Percentiles rank a stretch among this genome's conserved stretches.
Conservation (phyloP, 2,888 invertebrate genomes). For the Micropterix aruncella region DNA sequence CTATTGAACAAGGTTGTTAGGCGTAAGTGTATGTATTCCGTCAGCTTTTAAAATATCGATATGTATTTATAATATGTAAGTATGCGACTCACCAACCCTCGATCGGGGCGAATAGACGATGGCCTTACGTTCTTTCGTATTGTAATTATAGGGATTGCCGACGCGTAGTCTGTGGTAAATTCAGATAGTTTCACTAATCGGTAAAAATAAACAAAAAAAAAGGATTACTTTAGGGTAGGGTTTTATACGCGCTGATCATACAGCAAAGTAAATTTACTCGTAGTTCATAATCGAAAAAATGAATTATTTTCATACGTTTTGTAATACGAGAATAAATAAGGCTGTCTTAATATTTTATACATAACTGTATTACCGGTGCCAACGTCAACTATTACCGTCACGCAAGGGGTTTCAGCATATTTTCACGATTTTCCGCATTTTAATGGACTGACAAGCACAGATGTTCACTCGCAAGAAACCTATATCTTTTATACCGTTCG, state of each 20-base stretch:
- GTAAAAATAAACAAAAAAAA: not conserved
- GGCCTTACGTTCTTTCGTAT: not conserved
- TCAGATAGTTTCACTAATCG: not conserved
- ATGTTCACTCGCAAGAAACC: not conserved
- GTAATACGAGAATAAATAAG: not conserved
- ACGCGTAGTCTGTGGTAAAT: not conserved
- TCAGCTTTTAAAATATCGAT: too few relatives aligned
- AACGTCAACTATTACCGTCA: not conserved
- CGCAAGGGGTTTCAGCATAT: not conserved
- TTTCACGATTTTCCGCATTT: not conserved
- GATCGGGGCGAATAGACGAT: not conserved
- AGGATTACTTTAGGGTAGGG: not conserved
- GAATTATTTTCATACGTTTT: not conserved
- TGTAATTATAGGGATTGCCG: not conserved
- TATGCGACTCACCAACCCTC: not conserved
- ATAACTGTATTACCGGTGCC: not conserved
- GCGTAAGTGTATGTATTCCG: too few relatives aligned
- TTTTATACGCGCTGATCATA: not conserved
- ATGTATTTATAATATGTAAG: too few relatives aligned
- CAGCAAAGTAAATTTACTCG: not conserved
- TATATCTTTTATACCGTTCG: not conserved
- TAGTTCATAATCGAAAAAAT: not conserved
- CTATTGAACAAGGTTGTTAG: too few relatives aligned
- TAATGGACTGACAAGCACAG: not conserved
- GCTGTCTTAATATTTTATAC: not conserved